phyloP scores from a whole-genome alignment of 2,113 vertebrate species.

The Actenoides hombroni region DNA sequence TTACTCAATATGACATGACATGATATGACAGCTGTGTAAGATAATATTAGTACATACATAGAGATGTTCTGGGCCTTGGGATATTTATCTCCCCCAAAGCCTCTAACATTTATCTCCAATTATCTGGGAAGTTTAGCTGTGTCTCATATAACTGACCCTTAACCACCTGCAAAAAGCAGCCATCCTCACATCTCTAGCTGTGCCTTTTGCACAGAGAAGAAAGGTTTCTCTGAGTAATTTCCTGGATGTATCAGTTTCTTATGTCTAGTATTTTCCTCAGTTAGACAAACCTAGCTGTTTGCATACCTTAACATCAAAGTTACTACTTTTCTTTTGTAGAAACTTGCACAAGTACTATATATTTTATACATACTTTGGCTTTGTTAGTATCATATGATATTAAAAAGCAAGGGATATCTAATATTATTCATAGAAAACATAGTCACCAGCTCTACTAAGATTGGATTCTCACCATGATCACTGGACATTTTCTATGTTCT shows the following conservation, averaged over 20 bases:
- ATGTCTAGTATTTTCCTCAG: background rate
- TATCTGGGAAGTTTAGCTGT: background rate
- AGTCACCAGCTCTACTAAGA: background rate
- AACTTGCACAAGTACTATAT: fast-evolving
- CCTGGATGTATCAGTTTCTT: background rate
- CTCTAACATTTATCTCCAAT: fast-evolving
- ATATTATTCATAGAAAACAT: background rate
- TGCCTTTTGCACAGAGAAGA: background rate
- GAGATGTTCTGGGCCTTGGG: background rate
- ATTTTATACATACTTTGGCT: background rate
- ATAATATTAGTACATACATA: background rate
- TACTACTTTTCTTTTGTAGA: background rate
- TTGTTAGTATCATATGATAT: background rate
- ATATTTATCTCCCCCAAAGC: fast-evolving
- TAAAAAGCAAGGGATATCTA: fast-evolving
- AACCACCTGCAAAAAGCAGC: background rate
- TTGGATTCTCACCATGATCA: fast-evolving
- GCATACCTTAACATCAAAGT: fast-evolving
- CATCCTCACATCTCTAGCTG: background rate
- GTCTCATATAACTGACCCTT: too few relatives aligned
- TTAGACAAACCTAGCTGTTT: background rate
- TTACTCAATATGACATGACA: too few relatives aligned
- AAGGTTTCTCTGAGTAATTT: background rate
- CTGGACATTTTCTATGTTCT: background rate
- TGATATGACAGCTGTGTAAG: background rate